A percentile compares a stretch with the other conserved stretches of the same genome.
Evolutionary conservation across 2,113 vertebrate genomes (phyloP).

Genomic region (Clarias gariepinus): DNA sequence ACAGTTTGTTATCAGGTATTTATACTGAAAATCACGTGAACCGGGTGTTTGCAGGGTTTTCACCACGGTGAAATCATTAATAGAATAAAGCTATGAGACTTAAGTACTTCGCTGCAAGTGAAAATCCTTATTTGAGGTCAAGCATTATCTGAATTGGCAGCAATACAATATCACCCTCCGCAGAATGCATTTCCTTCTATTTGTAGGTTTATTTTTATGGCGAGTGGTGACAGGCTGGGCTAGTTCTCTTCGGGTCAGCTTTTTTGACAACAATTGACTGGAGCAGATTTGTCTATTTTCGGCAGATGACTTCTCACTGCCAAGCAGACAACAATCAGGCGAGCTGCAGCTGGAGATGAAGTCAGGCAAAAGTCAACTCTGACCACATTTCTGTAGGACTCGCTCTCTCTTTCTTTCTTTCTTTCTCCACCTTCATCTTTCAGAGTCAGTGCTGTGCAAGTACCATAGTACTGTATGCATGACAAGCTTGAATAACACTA

Average conservation of each 20-base stretch:
- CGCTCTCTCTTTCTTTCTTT: constrained; percentile 1
- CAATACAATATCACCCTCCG: background rate
- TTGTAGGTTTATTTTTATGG: constrained; percentile 2
- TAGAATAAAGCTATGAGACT: background rate
- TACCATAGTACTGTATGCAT: constrained; percentile 18
- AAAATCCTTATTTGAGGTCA: constrained; percentile 5
- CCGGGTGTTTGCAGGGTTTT: background rate
- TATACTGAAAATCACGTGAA: background rate
- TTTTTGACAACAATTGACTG: constrained; percentile 39
- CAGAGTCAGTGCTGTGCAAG: constrained; percentile 17
- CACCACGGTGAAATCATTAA: background rate
- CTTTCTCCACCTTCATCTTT: background rate
- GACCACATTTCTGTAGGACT: background rate
- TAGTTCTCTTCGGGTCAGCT: constrained; percentile 2
- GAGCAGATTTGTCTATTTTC: constrained; percentile 44
- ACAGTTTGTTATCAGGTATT: background rate
- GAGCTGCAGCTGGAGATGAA: constrained; percentile 19
- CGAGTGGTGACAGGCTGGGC: constrained; percentile 15
- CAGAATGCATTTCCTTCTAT: constrained; percentile 8
- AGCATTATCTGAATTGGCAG: background rate
- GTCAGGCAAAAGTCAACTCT: constrained; percentile 14
- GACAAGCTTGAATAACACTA: constrained; percentile 36
- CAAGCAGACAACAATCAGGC: constrained; percentile 40
- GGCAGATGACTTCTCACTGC: constrained; percentile 38
- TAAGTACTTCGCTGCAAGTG: background rate